Evolutionary conservation across 2,888 invertebrate genomes (phyloP), one percentile per base, ranked within the genome.

Genomic region (Dolichomitus sp.): DNA sequence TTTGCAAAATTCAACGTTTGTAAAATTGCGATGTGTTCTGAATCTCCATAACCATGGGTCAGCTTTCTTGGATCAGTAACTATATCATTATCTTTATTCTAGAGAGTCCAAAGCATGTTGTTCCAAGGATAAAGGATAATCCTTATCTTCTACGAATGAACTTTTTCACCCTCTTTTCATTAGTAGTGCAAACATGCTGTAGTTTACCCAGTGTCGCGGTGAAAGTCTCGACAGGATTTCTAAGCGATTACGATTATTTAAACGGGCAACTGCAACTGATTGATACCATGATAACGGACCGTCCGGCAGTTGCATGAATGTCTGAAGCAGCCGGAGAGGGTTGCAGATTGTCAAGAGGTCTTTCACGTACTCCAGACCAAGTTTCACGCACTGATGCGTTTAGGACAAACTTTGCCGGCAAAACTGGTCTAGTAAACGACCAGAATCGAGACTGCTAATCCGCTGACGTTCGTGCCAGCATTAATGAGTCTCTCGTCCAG

Each of bases 401-500:
- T 37, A 12, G 50, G 61, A 61, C 61, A 59, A 59, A 61, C 33
- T 37, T 61, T 33, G 37, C 48, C 52, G 57, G 45, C 17, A 17
- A 59, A 59, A 42, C 70, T 33, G 30, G 59, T 72, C 59, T 12
- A 27, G 19, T 4, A 7, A 14, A 27, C 59, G 45, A 45, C 59
- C 14, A 27, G 70, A 59, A 72, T 57, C 45, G 17, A 42, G 57
- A 70, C 45, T 30, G 57, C 42, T 30, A 70, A 54, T 70, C 45
- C 17, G 30, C 7, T 42, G 59, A 42, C 42, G 40, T 45, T 33
- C 19, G 19, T 12, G 30, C 27, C 19, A 30, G 57, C 52, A 59
- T 59, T 83, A 85, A 82, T 75, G 52, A 42, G 42, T 3, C 19
- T 54, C 72, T 85, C 84, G 84, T 82, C 84, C 86, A 86, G 88